Conservation (phyloP, 2,797 vertebrate species). For the Nothura maculosa region DNA sequence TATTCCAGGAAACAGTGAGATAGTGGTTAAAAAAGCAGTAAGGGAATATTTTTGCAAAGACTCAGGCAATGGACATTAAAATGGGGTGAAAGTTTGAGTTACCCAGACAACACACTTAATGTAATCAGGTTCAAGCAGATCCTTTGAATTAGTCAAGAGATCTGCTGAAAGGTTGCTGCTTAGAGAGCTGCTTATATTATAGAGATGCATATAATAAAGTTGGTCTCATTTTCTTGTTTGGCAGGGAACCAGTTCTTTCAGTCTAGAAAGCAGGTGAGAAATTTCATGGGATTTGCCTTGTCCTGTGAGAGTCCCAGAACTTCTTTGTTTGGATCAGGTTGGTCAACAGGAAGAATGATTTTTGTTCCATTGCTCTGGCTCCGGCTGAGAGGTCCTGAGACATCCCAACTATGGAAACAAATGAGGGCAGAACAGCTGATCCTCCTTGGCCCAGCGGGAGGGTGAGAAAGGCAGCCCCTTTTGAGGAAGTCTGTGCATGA, state of each 20-base stretch:
- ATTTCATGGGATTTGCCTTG: background rate
- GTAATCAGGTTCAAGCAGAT: background rate
- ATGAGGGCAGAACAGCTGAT: background rate
- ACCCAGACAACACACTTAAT: background rate
- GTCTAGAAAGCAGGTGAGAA: background rate
- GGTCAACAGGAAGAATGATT: background rate
- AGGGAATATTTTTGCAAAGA: background rate
- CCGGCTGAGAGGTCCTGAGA: background rate
- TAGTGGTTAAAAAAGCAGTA: background rate
- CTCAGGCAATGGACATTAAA: background rate
- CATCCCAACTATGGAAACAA: background rate
- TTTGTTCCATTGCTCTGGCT: background rate
- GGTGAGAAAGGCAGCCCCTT: rapidly evolving
- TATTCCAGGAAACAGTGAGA: background rate
- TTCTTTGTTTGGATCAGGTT: background rate
- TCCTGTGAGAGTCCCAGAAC: background rate
- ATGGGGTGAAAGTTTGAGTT: background rate
- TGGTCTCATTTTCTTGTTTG: background rate
- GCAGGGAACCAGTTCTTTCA: background rate
- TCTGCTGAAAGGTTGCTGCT: background rate
- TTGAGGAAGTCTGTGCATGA: background rate
- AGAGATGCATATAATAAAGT: background rate
- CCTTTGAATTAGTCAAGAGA: background rate
- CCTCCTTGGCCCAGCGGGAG: background rate
- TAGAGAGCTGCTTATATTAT: background rate